Conservation (phyloP, 2,797 vertebrate species). For the Syncerus caffer region DNA sequence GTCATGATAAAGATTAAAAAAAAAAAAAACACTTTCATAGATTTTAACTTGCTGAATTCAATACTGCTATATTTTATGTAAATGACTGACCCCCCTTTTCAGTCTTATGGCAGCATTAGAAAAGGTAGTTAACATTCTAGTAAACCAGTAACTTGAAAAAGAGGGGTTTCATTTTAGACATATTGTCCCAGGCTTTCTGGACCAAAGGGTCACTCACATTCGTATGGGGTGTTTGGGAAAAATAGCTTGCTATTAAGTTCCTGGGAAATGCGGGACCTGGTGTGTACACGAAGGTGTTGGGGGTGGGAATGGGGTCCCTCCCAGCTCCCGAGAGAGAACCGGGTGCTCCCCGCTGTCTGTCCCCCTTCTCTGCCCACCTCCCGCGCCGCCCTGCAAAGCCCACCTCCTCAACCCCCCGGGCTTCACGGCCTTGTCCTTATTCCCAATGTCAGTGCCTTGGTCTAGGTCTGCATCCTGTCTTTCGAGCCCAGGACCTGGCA, state of each 20-base stretch:
- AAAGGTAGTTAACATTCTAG: background rate
- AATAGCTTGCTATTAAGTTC: background rate
- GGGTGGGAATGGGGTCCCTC: background rate
- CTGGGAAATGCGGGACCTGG: background rate
- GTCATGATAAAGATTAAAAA: background rate
- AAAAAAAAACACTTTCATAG: background rate
- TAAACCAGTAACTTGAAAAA: background rate
- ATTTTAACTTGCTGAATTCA: background rate
- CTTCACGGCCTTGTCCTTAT: background rate
- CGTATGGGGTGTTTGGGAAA: background rate
- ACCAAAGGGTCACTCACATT: background rate
- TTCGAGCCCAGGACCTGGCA: background rate
- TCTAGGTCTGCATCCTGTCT: background rate
- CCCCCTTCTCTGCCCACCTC: background rate
- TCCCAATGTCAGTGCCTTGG: no score
- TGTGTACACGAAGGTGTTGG: fast-evolving
- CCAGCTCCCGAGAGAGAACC: background rate
- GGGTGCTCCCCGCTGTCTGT: background rate
- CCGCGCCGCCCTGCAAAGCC: background rate
- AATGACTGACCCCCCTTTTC: background rate
- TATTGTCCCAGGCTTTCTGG: background rate
- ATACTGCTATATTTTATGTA: background rate
- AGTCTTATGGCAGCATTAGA: background rate
- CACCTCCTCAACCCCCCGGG: background rate
- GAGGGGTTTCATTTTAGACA: background rate